These are phyloP conservation scores for Tragelaphus strepsiceros DNA, from an alignment of 2,113 vertebrate species.

Conservation along the genomic window DNA sequence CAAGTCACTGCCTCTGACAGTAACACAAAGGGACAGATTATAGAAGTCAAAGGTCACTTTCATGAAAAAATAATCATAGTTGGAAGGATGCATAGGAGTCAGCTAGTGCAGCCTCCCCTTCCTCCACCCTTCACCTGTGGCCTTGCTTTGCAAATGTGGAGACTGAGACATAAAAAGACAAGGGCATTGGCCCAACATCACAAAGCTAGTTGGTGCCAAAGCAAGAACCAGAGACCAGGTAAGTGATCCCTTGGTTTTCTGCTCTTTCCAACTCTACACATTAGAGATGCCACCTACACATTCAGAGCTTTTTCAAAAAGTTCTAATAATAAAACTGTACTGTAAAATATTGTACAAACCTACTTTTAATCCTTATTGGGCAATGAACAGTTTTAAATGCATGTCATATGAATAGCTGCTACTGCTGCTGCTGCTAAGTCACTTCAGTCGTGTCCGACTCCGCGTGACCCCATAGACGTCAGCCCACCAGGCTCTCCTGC, in stretches of 20 bases:
- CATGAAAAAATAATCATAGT: background rate
- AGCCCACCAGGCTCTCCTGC: no score
- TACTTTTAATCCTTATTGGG: background rate
- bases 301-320: background rate
- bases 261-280: background rate
- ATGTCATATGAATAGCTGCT: background rate
- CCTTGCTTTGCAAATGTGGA: background rate
- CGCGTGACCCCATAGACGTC: no score
- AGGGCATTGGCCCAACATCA: background rate
- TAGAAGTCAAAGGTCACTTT: background rate
- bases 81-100: background rate
- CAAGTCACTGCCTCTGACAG: background rate
- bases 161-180: background rate
- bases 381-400: background rate
- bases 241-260: background rate
- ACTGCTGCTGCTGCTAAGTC: no score
- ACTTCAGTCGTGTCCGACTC: no score
- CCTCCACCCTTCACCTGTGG: background rate
- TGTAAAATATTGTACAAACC: background rate
- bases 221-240: background rate
- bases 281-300: no score
- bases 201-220: background rate
- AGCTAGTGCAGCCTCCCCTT: rapidly evolving
- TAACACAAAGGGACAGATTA: background rate
- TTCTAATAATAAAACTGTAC: background rate